phyloP scores from a whole-genome alignment of 2,888 invertebrate genomes.

The Ormyrus pomaceus region DNA sequence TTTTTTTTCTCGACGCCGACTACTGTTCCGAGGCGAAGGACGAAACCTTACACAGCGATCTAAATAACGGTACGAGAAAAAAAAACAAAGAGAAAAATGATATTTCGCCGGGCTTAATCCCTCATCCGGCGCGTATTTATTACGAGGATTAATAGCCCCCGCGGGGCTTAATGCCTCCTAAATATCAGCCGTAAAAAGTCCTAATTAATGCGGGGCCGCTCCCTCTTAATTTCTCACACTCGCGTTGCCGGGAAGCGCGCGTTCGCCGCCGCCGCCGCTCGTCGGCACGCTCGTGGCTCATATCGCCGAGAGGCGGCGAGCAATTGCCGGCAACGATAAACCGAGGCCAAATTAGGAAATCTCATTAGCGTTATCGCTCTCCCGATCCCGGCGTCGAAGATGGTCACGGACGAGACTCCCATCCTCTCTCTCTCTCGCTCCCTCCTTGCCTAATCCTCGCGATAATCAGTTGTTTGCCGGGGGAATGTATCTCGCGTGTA shows the following conservation, averaged over 20 bases:
- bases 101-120: not conserved
- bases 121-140: constrained; percentile 18
- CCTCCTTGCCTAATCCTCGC: constrained; percentile 8
- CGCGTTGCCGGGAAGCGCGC: not conserved
- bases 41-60: too few relatives aligned
- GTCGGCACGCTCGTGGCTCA: constrained; percentile 23
- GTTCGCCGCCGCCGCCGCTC: too few relatives aligned
- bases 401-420: not conserved
- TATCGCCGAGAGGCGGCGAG: constrained; percentile 1
- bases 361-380: constrained; percentile 56
- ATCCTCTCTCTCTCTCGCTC: not conserved
- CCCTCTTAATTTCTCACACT: constrained; percentile 46
- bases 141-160: constrained; percentile 22
- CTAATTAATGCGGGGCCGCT: constrained; percentile 37
- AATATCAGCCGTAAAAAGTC: constrained; percentile 19
- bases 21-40: too few relatives aligned
- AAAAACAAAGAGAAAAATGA: not conserved
- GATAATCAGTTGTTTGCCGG: constrained; percentile 19
- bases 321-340: constrained; percentile 43
- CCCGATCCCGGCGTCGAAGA: constrained; percentile 30
- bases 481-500: not conserved
- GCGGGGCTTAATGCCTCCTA: constrained; percentile 1
- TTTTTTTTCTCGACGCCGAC: too few relatives aligned
- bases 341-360: constrained; percentile 54
- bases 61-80: too few relatives aligned